Base-by-base conservation (phyloP, 2,888 invertebrate genomes). In the Idaea biselata region DNA sequence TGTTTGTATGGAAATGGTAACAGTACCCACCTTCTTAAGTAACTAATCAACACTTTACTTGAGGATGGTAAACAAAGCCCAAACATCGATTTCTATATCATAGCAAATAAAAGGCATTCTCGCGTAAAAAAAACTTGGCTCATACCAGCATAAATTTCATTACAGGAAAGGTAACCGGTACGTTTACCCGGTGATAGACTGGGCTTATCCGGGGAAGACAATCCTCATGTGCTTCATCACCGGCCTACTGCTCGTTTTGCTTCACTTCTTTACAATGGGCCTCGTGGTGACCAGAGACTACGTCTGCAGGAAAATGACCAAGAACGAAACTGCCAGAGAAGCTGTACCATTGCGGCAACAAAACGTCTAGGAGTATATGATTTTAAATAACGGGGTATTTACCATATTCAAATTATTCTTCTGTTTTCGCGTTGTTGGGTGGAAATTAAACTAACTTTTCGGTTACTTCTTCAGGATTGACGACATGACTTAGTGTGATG, bases 111-210 rank as follows among this genome's bases (percentile, higher is more conserved):
- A n/a, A n/a, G n/a, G n/a, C n/a, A n/a, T n/a, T n/a, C n/a, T n/a
- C n/a, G n/a, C 25, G 3, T 25, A 5, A 25, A 25, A 25, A 25
- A 25, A 25, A 25, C 1, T 25, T 25, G 5, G 25, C 25, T 25
- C 1, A 25, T 3, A 25, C 25, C 25, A 33, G 33, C 6, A 33
- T 11, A 44, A 14, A 44, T 65, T 68, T 67, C 59, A 66, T 85
- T 87, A 60, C 85, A 95, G 96, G 69, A 86, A 93, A 66, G 95
- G 96, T 53, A 86, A 94, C 64, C 93, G 93, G 44, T 95, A 93
- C 80, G 95, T 97, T 68, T 97, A 97, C 83, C 94, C 95, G 25
- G 94, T 97, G 63, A 86, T 97, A 65, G 94, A 97, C 86, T 97
- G 97, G 97, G 90, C 93, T 32, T 93, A 78, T 0, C 96, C 96